phyloP scores from a whole-genome alignment of 2,797 vertebrate genomes.

The Hemibagrus guttatus region DNA sequence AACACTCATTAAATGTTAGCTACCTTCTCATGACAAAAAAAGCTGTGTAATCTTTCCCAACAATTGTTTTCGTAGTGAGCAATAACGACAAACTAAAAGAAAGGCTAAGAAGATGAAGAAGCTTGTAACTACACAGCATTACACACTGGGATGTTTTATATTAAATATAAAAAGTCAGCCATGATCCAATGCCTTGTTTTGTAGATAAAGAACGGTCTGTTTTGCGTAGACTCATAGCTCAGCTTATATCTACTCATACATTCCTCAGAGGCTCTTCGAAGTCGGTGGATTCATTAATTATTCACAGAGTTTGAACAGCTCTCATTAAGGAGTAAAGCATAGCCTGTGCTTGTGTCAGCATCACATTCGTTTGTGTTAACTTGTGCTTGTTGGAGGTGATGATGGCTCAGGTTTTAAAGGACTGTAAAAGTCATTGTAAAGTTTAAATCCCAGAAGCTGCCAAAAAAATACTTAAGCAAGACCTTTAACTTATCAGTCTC shows the following conservation, averaged over 20 bases:
- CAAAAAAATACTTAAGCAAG: not conserved
- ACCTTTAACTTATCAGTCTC: not conserved
- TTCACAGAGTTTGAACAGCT: slow-evolving; percentile 26
- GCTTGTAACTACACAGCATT: not conserved
- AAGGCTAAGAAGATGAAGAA: not conserved
- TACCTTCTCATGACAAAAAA: too few relatives aligned
- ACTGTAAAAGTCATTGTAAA: not conserved
- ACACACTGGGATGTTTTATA: not conserved
- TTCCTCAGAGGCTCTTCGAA: not conserved
- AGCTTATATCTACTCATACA: slow-evolving; percentile 10
- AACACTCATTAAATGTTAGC: not conserved
- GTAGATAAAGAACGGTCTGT: not conserved
- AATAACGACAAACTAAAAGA: not conserved
- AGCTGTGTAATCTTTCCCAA: too few relatives aligned
- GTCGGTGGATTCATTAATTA: slow-evolving; percentile 19
- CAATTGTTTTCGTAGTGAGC: too few relatives aligned
- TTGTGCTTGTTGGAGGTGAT: not conserved
- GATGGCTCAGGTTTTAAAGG: not conserved
- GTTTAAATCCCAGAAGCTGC: not conserved
- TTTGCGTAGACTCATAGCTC: not conserved
- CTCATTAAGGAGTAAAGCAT: slow-evolving; percentile 6
- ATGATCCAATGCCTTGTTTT: not conserved
- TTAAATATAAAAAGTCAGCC: not conserved
- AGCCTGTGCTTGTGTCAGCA: not conserved
- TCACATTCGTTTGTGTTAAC: not conserved